Evolutionary conservation across 1,140 invertebrate species (phyloP).

Genomic region (Heterodera carotae): DNA sequence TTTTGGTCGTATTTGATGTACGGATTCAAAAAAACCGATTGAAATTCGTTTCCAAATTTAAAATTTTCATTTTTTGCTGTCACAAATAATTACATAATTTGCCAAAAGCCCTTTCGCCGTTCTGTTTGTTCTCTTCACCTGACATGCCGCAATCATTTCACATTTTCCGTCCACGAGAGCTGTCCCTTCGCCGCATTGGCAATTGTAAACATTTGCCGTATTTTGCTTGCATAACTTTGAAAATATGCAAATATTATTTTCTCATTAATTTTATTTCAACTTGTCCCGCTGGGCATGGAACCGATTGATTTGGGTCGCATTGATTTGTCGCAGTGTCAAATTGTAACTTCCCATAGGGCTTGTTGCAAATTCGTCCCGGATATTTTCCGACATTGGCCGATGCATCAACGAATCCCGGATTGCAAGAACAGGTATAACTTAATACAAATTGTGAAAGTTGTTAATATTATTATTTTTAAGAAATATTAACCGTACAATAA

Average conservation of each 20-base stretch:
- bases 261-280: not conserved
- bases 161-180: constrained; percentile 18
- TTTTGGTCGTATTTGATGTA: too few relatives aligned
- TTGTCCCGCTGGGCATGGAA: constrained; percentile 41
- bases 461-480: constrained; percentile 7
- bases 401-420: constrained; percentile 61
- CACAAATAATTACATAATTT: too few relatives aligned
- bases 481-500: too few relatives aligned
- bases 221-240: not conserved
- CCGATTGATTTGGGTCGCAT: constrained; percentile 11
- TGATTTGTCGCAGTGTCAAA: constrained; percentile 11
- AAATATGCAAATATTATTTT: not conserved
- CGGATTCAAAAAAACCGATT: too few relatives aligned
- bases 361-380: constrained; percentile 61
- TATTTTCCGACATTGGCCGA: constrained; percentile 62
- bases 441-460: not conserved
- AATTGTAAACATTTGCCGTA: not conserved
- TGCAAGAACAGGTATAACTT: constrained; percentile 54
- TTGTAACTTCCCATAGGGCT: constrained; percentile 48
- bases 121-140: not conserved
- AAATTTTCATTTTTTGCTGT: too few relatives aligned
- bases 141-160: constrained; percentile 27
- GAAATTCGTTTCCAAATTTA: too few relatives aligned
- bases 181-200: constrained; percentile 26
- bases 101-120: too few relatives aligned